Evolutionary conservation across 2,797 vertebrate genomes (phyloP), one percentile per base, ranked within the genome.

Genomic region (Acanthornis magna): DNA sequence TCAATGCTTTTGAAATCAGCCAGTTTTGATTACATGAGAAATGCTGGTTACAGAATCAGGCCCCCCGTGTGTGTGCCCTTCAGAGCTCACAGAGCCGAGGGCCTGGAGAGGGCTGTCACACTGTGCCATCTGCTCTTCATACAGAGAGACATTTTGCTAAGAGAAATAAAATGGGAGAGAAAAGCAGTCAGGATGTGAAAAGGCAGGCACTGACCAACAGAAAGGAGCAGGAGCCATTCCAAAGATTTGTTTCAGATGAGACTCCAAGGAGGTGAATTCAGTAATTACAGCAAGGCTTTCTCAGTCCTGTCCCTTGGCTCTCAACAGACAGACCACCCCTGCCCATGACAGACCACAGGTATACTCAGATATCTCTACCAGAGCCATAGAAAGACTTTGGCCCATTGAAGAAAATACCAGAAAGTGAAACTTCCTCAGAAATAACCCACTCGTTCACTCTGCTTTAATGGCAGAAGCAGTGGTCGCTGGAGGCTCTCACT

Each of bases 401-500:
- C 25, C 8, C 62, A 71, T 32, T 38, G 70, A 84, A 76, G 63
- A 78, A 91, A 92, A 63, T 15, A 90, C 2, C 60, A 74, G 55
- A 84, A 83, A 74, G 9, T 17, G 23, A 76, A 92, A 66, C 4
- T 21, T 73, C 32, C 26, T 70, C 34, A 89, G 55, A 89, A 92
- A 68, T 43, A 55, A 78, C 34, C 40, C 6, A 9, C 10, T 63
- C n/a, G 23, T 71, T 92, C 53, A 45, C 38, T n/a, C 25, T 53
- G 50, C 18, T 89, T 74, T 47, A 53, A 57, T 4, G 17, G 66
- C n/a, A 93, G 72, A 87, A 84, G 67, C 30, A 43, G 47, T 1
- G 2, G 53, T 43, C 0, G 0, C 51, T 74, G 50, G 13, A 65
- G 48, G 47, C 29, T 95, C 34, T 74, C 58, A 45, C 0, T 30